Conservation (phyloP, 2,113 vertebrate species). For the Alligator mississippiensis region DNA sequence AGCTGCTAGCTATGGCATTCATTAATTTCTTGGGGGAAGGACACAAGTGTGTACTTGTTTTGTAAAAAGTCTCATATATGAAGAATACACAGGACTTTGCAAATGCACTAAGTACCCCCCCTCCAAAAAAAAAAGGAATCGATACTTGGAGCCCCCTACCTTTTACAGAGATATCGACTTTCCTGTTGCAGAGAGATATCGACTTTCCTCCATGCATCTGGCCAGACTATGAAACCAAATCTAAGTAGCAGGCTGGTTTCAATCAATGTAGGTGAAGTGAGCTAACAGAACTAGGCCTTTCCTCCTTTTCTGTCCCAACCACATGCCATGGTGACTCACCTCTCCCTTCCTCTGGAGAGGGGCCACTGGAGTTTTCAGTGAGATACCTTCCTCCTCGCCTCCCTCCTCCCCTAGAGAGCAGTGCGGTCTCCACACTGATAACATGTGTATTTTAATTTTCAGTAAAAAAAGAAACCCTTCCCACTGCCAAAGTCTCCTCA, state of each 20-base stretch:
- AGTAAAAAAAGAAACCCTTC: neutral
- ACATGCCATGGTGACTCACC: neutral
- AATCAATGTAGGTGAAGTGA: neutral
- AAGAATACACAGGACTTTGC: slow-evolving; percentile 18
- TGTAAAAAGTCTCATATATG: slow-evolving; percentile 18
- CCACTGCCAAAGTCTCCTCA: neutral
- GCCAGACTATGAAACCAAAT: neutral
- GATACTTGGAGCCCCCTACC: neutral
- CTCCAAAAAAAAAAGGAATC: neutral
- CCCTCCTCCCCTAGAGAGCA: accelerated
- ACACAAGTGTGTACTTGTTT: neutral
- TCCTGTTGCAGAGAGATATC: neutral
- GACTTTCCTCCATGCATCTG: accelerated
- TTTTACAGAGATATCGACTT: neutral
- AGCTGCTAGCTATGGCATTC: slow-evolving; percentile 13
- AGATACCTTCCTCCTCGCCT: neutral
- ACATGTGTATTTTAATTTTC: neutral
- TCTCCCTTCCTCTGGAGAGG: neutral
- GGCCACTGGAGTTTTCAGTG: neutral
- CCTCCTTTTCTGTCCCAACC: neutral
- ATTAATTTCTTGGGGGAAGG: slow-evolving; percentile 14
- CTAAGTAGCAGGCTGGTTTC: neutral
- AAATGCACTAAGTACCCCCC: neutral
- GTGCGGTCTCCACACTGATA: neutral
- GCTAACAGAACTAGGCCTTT: neutral